Conservation (phyloP, 2,797 vertebrate species). For the Thamnophis elegans region DNA sequence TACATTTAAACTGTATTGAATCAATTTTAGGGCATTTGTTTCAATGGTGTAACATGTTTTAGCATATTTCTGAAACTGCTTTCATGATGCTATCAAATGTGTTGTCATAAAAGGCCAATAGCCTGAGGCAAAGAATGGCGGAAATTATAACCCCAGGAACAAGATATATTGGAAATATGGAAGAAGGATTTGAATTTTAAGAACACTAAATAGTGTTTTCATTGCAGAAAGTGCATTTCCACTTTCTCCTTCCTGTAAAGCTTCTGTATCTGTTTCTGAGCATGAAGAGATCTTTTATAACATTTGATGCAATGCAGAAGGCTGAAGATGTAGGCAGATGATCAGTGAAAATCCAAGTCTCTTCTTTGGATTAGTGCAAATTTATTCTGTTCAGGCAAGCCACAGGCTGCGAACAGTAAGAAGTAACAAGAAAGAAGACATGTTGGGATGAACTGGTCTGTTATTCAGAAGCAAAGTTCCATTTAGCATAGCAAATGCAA, state of each 20-base stretch:
- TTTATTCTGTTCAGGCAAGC: neutral
- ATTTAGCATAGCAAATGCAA: neutral
- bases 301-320: neutral
- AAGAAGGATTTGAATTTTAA: neutral
- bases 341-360: neutral
- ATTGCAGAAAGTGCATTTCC: neutral
- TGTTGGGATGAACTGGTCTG: neutral
- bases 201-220: neutral
- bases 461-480: neutral
- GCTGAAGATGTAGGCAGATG: neutral
- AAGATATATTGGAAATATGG: neutral
- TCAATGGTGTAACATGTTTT: neutral
- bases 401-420: neutral
- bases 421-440: neutral
- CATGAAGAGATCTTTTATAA: neutral
- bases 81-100: neutral
- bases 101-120: neutral
- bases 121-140: neutral
- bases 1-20: neutral
- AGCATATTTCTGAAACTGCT: neutral
- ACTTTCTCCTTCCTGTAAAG: neutral
- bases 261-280: neutral
- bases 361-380: neutral
- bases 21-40: neutral
- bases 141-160: neutral